A percentile compares a stretch with the other conserved stretches of the same genome.
Conservation (phyloP, 2,113 vertebrate species). For the Petroica traversi region DNA sequence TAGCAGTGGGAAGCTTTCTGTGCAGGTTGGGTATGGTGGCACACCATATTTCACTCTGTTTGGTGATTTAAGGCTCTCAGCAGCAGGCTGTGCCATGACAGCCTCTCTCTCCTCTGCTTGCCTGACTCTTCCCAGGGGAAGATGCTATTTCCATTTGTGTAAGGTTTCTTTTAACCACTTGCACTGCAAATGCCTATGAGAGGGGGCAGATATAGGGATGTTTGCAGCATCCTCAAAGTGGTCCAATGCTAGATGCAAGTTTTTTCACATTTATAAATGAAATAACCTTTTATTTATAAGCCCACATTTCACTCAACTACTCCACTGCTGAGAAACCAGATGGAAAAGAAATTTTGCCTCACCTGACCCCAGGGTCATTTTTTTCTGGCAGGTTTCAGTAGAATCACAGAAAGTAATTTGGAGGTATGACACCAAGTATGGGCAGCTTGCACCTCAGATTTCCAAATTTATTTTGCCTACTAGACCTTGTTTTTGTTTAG, state of each 20-base stretch:
- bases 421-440: background rate
- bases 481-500: background rate
- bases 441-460: background rate
- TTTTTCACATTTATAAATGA: background rate
- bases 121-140: background rate
- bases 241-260: background rate
- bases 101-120: background rate
- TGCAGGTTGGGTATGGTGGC: background rate
- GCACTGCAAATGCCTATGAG: background rate
- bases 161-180: background rate
- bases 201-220: accelerated
- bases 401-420: background rate
- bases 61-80: background rate
- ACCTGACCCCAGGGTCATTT: background rate
- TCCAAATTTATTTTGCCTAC: background rate
- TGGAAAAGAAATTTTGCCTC: background rate
- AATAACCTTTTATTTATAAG: background rate
- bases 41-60: background rate
- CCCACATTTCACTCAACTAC: background rate
- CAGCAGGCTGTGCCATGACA: background rate
- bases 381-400: background rate
- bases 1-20: background rate
- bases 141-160: background rate
- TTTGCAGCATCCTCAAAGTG: background rate
- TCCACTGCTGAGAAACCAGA: background rate